phyloP scores from a whole-genome alignment of 2,113 vertebrate genomes.

The Chroicocephalus ridibundus region DNA sequence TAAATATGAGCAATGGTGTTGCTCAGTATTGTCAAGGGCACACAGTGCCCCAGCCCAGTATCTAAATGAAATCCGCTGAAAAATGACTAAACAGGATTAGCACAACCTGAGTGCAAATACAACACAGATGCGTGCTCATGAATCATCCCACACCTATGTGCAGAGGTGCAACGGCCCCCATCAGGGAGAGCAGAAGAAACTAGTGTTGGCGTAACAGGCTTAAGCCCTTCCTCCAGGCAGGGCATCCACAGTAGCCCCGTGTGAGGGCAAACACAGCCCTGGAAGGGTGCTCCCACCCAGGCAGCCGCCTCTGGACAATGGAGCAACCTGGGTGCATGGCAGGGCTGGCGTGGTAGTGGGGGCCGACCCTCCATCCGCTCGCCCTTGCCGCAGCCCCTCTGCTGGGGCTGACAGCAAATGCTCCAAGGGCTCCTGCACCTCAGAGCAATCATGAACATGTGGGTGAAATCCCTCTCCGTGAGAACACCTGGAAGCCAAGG shows the following conservation, averaged over 20 bases:
- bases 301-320: fast-evolving
- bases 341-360: background rate
- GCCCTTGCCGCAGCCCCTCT: fast-evolving
- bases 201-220: background rate
- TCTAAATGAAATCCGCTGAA: conserved; percentile 57
- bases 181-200: background rate
- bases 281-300: background rate
- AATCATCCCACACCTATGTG: background rate
- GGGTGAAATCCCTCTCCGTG: background rate
- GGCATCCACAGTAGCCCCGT: fast-evolving
- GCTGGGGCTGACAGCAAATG: background rate
- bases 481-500: background rate
- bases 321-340: background rate
- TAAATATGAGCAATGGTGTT: conserved; percentile 51
- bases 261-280: background rate
- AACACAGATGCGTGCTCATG: background rate
- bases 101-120: background rate
- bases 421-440: background rate
- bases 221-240: background rate
- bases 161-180: background rate
- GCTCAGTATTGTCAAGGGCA: conserved; percentile 36
- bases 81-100: conserved; percentile 46
- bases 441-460: fast-evolving
- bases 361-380: background rate
- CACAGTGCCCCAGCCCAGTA: background rate